Evolutionary conservation across 1,140 invertebrate species (phyloP), one percentile per base, ranked within the genome.

Genomic region (Polypedilum vanderplanki): DNA sequence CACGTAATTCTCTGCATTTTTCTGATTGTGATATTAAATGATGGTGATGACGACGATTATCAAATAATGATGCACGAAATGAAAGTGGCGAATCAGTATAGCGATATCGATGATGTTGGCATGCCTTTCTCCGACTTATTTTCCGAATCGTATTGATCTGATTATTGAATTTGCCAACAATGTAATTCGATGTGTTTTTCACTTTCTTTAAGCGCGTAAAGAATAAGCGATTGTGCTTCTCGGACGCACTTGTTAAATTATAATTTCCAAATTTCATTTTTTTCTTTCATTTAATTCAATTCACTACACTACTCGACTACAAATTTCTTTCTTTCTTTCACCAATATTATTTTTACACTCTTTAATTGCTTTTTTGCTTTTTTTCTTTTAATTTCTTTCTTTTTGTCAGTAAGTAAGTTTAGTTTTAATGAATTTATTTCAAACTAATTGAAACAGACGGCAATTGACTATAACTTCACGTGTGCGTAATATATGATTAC

Each of bases 241-340:
- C 85, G 64, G 85, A 84, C 75, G 83, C 84, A 80, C 86, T 86
- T 76, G 84, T 79, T 67, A 87, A 81, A 83, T 85, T 83, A 79
- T 87, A 87, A 82, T 86, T 86, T 78, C 86, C 86, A 82, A 86
- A 83, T 79, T 86, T 87, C 86, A 87, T 87, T 77, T 74, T 78
- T 75, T 41, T 70, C n/a, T 33, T 33, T 33, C 24, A 33, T 33
- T 33, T 5, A 33, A 33, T 33, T 33, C 24, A 33, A 33, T 33
- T 33, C 24, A 33, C 24, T 33, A 33, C 24, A 57, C 46, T n/a
- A 57, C 46, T 33, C 24, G 24, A 33, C 1, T 57, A n/a, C 10
- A 15, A 33, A 33, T 33, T 12, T n/a, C n/a, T 57, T 57, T 57
- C 46, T 57, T 57, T 57, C 15, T 57, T 57, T 57, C 46, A n/a